These are phyloP conservation scores for Carlito syrichta DNA, from an alignment of 2,113 vertebrate species.

Conservation along the genomic window DNA sequence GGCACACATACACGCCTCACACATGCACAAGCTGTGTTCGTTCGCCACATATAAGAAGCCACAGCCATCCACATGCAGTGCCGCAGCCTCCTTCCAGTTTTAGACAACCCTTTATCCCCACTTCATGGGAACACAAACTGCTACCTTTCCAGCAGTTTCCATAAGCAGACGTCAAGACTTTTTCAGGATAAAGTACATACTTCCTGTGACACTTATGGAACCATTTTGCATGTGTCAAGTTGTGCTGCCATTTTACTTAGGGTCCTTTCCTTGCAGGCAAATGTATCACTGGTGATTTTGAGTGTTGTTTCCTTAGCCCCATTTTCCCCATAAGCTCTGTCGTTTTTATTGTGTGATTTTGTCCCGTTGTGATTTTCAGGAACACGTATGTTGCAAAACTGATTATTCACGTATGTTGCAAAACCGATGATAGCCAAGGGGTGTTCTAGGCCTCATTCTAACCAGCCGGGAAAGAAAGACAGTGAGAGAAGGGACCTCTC, in stretches of 20 bases:
- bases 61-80: background rate
- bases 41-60: no score
- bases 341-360: background rate
- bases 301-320: background rate
- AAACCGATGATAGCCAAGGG: no score
- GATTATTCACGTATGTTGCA: no score
- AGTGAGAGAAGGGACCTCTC: background rate
- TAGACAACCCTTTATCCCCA: background rate
- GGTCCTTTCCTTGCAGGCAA: background rate
- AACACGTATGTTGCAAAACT: background rate
- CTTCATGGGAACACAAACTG: background rate
- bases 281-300: background rate
- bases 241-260: background rate
- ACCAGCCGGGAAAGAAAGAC: background rate
- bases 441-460: background rate
- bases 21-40: background rate
- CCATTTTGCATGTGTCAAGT: background rate
- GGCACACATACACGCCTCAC: accelerated
- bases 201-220: background rate
- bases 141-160: background rate
- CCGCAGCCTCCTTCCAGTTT: background rate
- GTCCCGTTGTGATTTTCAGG: background rate
- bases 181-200: background rate
- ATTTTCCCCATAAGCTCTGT: background rate
- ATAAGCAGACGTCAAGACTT: background rate